A percentile compares a stretch with the other conserved stretches of the same genome.
phyloP scores from a whole-genome alignment of 2,113 vertebrate genomes.

The Ceuthmochares aereus region DNA sequence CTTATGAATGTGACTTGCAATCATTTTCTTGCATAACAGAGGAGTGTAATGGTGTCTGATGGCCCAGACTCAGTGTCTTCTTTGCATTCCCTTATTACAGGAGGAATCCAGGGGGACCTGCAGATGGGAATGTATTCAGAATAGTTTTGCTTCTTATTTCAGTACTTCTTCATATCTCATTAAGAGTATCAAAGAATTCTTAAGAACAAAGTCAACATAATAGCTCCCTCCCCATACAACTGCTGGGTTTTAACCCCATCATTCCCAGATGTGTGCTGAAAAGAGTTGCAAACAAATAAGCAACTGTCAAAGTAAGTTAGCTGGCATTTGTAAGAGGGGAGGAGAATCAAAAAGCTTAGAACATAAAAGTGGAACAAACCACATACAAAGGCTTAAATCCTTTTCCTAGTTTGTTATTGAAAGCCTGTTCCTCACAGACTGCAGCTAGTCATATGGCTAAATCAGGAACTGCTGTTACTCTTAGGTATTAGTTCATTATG shows the following conservation, averaged over 20 bases:
- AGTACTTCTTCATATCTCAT: background rate
- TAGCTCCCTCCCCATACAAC: background rate
- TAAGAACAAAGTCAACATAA: background rate
- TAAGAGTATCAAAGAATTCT: constrained; percentile 8
- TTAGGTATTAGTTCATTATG: background rate
- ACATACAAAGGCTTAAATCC: background rate
- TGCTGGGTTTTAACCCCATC: background rate
- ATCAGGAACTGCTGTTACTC: constrained; percentile 6
- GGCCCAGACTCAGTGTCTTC: background rate
- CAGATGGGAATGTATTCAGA: background rate
- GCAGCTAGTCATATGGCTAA: background rate
- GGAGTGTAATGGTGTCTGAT: background rate
- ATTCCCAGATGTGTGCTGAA: background rate
- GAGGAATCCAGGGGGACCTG: background rate
- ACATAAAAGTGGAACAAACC: background rate
- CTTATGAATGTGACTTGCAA: background rate
- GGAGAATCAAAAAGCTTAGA: background rate
- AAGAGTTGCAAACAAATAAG: background rate
- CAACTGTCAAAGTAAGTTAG: background rate
- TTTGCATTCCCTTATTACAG: background rate
- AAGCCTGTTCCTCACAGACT: background rate
- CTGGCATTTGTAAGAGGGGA: background rate
- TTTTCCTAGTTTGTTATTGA: constrained; percentile 3
- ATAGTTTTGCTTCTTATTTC: background rate
- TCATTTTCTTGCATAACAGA: constrained; percentile 33